Conservation (phyloP, 2,797 vertebrate genomes). For the Austrolebias charrua region DNA sequence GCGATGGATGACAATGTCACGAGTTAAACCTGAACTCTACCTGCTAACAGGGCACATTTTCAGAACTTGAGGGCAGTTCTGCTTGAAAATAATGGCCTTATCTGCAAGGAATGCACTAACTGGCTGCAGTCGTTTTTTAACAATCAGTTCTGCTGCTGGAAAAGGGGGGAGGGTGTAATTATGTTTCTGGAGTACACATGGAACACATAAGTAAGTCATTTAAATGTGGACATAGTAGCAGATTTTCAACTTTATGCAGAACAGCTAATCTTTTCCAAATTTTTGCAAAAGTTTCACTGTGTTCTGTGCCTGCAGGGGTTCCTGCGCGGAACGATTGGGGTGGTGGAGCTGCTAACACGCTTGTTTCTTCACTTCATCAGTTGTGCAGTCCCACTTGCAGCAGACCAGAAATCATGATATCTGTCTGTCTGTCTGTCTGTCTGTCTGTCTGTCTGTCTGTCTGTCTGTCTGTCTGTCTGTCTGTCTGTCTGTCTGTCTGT, state of each 20-base stretch:
- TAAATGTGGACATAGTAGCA: neutral
- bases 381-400: neutral
- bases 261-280: neutral
- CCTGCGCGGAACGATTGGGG: neutral
- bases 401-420: too few relatives aligned
- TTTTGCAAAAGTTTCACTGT: neutral
- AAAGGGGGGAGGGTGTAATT: neutral
- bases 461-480: too few relatives aligned
- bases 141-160: neutral
- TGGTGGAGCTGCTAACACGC: too few relatives aligned
- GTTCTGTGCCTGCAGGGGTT: neutral
- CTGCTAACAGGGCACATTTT: slow-evolving; percentile 6
- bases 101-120: neutral
- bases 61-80: neutral
- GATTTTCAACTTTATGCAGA: neutral
- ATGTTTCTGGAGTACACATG: neutral
- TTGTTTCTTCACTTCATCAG: neutral
- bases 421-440: too few relatives aligned
- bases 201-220: neutral
- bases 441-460: too few relatives aligned
- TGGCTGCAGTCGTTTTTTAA: neutral
- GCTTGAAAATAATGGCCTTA: neutral
- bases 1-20: neutral
- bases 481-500: too few relatives aligned
- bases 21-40: slow-evolving; percentile 19